Percentiles rank a stretch among this genome's conserved stretches.
Evolutionary conservation across 1,140 invertebrate genomes (phyloP).

Genomic region (Bicyclus anynana): DNA sequence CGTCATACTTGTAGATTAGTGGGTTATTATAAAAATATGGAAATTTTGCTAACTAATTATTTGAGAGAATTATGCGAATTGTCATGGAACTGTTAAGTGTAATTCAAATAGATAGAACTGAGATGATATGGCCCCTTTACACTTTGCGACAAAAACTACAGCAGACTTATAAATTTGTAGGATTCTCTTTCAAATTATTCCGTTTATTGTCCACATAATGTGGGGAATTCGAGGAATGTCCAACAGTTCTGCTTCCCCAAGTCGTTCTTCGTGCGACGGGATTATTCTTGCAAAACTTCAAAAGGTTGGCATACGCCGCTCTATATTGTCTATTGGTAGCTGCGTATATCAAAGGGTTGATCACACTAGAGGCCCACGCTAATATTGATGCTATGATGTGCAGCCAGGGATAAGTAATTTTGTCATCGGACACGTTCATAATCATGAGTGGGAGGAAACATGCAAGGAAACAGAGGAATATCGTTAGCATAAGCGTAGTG

Average conservation of each 20-base stretch:
- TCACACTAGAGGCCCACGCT: constrained; percentile 91
- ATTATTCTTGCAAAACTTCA: constrained; percentile 74
- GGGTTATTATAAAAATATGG: too few relatives aligned
- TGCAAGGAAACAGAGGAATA: constrained; percentile 89
- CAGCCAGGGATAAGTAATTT: constrained; percentile 82
- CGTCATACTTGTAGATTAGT: too few relatives aligned
- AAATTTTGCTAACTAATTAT: too few relatives aligned
- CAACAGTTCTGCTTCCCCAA: constrained; percentile 66
- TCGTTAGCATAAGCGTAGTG: constrained; percentile 90
- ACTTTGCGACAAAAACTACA: not conserved
- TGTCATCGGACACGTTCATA: constrained; percentile 89
- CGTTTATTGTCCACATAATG: constrained; percentile 56
- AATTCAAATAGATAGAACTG: too few relatives aligned
- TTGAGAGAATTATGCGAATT: too few relatives aligned
- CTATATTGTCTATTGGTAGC: constrained; percentile 90
- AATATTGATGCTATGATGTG: constrained; percentile 89
- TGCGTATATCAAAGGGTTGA: constrained; percentile 93
- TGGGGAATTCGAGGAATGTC: constrained; percentile 67
- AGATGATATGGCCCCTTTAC: not conserved
- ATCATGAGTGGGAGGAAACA: constrained; percentile 92
- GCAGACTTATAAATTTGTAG: constrained; percentile 57
- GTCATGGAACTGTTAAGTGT: too few relatives aligned
- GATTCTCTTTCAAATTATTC: constrained; percentile 52
- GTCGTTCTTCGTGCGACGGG: constrained; percentile 57
- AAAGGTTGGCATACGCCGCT: constrained; percentile 84